Base-by-base conservation (phyloP, 2,113 vertebrate genomes). In the Nicator chloris region DNA sequence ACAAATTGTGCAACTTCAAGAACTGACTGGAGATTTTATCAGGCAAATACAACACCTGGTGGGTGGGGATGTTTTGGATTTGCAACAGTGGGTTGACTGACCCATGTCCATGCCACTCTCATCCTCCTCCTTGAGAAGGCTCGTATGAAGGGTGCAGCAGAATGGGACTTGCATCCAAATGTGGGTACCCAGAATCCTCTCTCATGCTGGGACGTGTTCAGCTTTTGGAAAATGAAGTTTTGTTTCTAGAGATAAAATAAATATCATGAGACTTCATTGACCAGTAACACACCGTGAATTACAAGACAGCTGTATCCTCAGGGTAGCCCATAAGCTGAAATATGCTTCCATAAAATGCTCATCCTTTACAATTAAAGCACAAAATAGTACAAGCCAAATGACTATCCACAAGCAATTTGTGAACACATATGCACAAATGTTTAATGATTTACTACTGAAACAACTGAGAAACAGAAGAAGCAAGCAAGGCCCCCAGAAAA, bases 361-460 rank as follows among this genome's bases (percentile, higher is more conserved):
- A 95, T 96, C 69, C 70, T 96, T 97, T 92, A 93, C 76, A 95
- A 95, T 94, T 96, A 96, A 94, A 90, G 69, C 65, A 92, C 56
- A 71, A 83, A 94, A 76, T 61, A 22, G 72, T 94, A 93, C 90
- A 93, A 95, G 90, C 92, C 88, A 93, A 92, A 96, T 56, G 65
- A 78, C 83, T 95, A 78, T 54, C 37, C 73, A 86, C 56, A 83
- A 93, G 86, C 56, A 96, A 83, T 90, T 90, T 95, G 82, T 77
- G 82, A 88, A 63, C 28, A 59, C 45, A 71, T 11, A 71, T 5
- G 47, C 54, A 49, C 33, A 76, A 83, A 90, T 65, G 72, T 72
- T 88, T 92, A 75, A 94, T 63, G 59, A 78, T 73, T 95, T 88
- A 57, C 75, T 64, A 49, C 61, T 21, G 60, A 71, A 92, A 73